These are phyloP conservation scores for Pipra filicauda DNA, from an alignment of 2,113 vertebrate species.

Conservation along the genomic window DNA sequence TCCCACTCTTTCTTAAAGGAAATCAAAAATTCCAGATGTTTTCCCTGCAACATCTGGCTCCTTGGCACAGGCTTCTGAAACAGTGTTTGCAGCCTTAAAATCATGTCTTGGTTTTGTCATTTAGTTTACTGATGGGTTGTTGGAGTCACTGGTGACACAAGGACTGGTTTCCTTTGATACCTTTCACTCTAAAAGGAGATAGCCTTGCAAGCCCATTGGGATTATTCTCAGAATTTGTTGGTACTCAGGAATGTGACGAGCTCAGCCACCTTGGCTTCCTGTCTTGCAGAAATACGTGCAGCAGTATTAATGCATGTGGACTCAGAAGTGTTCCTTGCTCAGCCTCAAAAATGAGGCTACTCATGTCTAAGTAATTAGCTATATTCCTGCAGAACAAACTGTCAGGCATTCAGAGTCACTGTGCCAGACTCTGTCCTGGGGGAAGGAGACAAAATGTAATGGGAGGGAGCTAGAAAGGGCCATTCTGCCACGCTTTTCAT, in stretches of 20 bases:
- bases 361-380: constrained; percentile 31
- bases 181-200: constrained; percentile 17
- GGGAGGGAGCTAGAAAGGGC: background rate
- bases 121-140: constrained; percentile 18
- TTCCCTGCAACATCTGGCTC: constrained; percentile 54
- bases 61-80: constrained; percentile 47
- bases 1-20: constrained; percentile 49
- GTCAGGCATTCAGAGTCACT: background rate
- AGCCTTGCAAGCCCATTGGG: background rate
- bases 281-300: constrained; percentile 42
- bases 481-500: background rate
- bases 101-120: constrained; percentile 52
- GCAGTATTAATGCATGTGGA: background rate
- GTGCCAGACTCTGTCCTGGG: constrained; percentile 12
- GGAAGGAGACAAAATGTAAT: background rate
- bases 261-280: constrained; percentile 60
- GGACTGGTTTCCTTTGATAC: background rate
- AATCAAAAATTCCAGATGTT: constrained; percentile 54
- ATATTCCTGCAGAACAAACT: constrained; percentile 1
- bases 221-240: constrained; percentile 2
- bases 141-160: constrained; percentile 19
- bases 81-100: constrained; percentile 27
- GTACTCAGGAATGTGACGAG: constrained; percentile 49
- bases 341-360: constrained; percentile 25
- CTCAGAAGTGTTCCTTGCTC: constrained; percentile 26